These are phyloP conservation scores for Zoanthus sansibaricus DNA, from an alignment of 92 coral and sea anemone species.

Conservation along the genomic window DNA sequence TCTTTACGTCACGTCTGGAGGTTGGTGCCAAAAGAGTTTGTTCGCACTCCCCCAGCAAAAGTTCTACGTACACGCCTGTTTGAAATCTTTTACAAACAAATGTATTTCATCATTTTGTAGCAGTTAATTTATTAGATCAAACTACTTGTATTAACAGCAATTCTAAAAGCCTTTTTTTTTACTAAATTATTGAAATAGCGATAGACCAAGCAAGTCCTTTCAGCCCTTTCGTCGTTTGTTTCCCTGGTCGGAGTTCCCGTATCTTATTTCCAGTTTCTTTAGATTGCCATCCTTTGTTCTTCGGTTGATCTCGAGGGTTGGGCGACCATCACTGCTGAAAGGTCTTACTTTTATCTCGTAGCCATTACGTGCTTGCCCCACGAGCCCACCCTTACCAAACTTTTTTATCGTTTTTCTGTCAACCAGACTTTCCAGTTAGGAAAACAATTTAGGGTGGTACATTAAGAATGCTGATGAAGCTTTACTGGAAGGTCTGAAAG, in stretches of 20 bases:
- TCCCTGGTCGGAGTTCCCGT: conserved; percentile 25
- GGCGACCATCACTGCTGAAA: conserved; percentile 45
- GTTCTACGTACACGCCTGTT: too few species aligned
- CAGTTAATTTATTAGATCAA: background rate
- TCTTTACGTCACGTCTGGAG: too few species aligned
- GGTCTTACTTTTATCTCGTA: conserved; percentile 36
- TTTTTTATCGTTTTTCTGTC: conserved; percentile 17
- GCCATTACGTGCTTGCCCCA: conserved; percentile 43
- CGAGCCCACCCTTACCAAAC: conserved; percentile 36
- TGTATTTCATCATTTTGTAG: too few species aligned
- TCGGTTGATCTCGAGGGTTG: conserved; percentile 36
- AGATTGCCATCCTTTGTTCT: conserved; percentile 11
- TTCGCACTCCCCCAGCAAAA: too few species aligned
- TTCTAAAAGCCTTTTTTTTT: too few species aligned
- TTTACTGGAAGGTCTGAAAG: too few species aligned
- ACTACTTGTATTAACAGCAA: too few species aligned
- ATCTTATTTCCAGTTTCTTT: conserved; percentile 36
- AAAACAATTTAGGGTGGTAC: background rate
- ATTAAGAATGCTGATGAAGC: too few species aligned
- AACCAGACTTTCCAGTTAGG: conserved; percentile 20
- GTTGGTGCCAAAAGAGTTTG: too few species aligned
- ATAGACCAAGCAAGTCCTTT: background rate
- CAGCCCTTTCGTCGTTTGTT: conserved; percentile 8
- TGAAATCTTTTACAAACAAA: too few species aligned
- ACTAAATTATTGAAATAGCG: too few species aligned